Percentiles rank a stretch among this genome's conserved stretches.
Evolutionary conservation across 2,797 vertebrate species (phyloP).

Genomic region (Smutsia temminckii): DNA sequence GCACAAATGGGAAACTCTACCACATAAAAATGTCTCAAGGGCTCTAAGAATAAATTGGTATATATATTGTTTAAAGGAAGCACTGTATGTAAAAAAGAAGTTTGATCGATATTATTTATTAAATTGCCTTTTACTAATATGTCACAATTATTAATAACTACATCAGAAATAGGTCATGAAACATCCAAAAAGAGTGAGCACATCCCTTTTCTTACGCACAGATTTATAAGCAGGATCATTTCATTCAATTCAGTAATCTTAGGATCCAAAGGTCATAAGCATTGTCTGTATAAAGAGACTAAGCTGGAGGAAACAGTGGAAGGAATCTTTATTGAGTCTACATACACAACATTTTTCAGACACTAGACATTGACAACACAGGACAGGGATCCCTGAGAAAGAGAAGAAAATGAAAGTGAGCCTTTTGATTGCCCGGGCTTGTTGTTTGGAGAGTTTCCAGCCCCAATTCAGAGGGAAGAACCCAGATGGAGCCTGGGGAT

Average conservation of each 20-base stretch:
- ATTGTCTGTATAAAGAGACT: slow-evolving; percentile 28
- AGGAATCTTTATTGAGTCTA: background rate
- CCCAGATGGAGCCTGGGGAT: background rate
- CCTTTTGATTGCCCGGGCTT: background rate
- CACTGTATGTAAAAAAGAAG: background rate
- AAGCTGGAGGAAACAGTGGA: slow-evolving; percentile 27
- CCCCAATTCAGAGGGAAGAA: background rate
- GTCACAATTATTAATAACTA: slow-evolving; percentile 5
- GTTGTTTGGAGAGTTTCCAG: background rate
- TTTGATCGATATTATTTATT: background rate
- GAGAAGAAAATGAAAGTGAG: background rate
- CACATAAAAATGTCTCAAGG: background rate
- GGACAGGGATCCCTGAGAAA: background rate
- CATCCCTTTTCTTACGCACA: background rate
- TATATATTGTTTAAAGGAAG: background rate
- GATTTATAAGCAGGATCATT: slow-evolving; percentile 21
- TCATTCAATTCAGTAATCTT: background rate
- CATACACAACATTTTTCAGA: background rate
- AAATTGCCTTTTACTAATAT: slow-evolving; percentile 16
- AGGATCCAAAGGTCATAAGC: background rate
- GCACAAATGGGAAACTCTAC: background rate
- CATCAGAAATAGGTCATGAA: background rate
- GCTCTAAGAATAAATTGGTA: background rate
- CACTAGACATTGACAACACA: background rate
- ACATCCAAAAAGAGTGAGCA: background rate